Evolutionary conservation across 2,888 invertebrate species (phyloP), one percentile per base, ranked within the genome.

Genomic region (Octodonta nipae): DNA sequence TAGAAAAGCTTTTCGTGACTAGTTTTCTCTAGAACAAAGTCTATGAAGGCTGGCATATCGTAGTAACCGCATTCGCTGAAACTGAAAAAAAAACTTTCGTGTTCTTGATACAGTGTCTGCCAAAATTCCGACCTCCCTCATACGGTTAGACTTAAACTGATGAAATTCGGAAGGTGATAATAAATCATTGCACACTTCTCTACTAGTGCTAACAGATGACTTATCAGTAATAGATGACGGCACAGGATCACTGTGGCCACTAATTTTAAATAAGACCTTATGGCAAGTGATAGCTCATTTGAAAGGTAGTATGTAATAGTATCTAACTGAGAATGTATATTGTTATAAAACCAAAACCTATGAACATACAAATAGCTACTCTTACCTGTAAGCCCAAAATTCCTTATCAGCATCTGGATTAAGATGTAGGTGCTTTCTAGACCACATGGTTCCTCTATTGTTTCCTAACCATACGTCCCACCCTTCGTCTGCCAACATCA

Each of bases 391-490:
- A 28, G 66, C 55, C 78, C 78, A 79, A 51, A 67, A 79, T 8
- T 55, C 49, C 3, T 33, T 6, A 35, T 65, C 65, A 7, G 56
- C 36, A 24, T 51, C 54, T 1, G 68, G 64, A 35, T 66, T 56
- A 50, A 66, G 44, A 0, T 56, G 53, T 1, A 53, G 42, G 47
- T 83, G 81, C 2, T 53, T 60, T 7, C 69, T 66, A 1, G 74
- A 72, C 53, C 77, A 81, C 13, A 63, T 66, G 51, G 76, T 85
- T 5, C 87, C 87, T 3, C 87, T 71, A 12, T 71, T 71, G 53
- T 87, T 88, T 0, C 81, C 79, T 63, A 88, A 61, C 87, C 87
- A 88, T 0, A 81, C 78, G 41, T 81, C 81, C 45, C 70, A 80
- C n/a, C 78, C 78, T 46, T 65, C 63, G 45, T 80, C 76, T 5